Conservation (phyloP, 2,797 vertebrate genomes). For the Myiotriccus ornatus region DNA sequence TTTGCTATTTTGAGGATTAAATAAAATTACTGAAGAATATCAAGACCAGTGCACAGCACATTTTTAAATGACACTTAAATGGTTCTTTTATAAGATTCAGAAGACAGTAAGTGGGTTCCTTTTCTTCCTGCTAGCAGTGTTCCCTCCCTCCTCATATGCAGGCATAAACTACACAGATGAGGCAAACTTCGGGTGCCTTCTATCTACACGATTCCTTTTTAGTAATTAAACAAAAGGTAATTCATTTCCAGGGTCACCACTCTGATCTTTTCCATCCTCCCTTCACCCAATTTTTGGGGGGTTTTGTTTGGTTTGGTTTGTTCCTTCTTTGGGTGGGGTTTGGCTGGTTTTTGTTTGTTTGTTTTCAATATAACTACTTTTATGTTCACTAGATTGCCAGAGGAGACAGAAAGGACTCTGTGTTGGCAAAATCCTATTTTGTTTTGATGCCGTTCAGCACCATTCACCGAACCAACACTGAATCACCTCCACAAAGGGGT, state of each 20-base stretch:
- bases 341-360: background rate
- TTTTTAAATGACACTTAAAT: background rate
- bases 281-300: accelerated
- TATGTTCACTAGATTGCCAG: background rate
- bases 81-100: background rate
- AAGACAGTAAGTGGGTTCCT: background rate
- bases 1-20: background rate
- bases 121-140: background rate
- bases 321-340: background rate
- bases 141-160: background rate
- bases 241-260: background rate
- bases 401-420: background rate
- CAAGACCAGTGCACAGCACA: background rate
- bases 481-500: background rate
- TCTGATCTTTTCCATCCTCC: background rate
- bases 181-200: background rate
- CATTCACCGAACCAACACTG: background rate
- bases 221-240: background rate
- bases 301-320: background rate
- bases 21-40: background rate
- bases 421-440: background rate
- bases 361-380: background rate
- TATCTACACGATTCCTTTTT: background rate
- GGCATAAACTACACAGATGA: background rate
- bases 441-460: background rate